Percentiles rank a stretch among this genome's conserved stretches.
phyloP scores from a whole-genome alignment of 2,797 vertebrate genomes.

The Tokudaia tokunoshimensis region DNA sequence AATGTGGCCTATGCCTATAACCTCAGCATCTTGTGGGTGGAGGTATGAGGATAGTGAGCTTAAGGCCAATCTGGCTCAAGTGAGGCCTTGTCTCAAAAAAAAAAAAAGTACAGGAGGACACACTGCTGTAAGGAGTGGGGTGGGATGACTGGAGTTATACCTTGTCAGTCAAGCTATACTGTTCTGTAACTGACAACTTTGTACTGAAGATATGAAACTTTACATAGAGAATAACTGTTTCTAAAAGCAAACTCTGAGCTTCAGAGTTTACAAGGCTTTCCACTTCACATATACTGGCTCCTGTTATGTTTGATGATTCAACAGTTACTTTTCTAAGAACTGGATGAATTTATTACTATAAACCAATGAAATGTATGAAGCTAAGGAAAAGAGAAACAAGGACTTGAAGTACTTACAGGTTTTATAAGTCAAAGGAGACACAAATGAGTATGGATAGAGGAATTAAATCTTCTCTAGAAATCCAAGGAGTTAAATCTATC shows the following conservation, averaged over 20 bases:
- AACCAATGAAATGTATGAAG: slow-evolving; percentile 4
- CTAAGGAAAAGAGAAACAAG: background rate
- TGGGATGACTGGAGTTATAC: background rate
- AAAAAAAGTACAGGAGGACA: background rate
- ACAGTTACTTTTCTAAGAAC: background rate
- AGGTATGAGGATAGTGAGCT: background rate
- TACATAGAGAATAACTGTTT: background rate
- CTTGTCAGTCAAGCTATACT: background rate
- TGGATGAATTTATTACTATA: slow-evolving; percentile 10
- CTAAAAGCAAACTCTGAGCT: slow-evolving; percentile 13
- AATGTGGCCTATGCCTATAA: background rate
- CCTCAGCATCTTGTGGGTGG: background rate
- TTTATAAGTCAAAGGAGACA: slow-evolving; percentile 2
- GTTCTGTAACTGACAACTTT: background rate
- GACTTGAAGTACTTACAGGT: slow-evolving; percentile 44
- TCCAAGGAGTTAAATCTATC: background rate
- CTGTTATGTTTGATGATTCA: background rate
- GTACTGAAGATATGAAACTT: background rate
- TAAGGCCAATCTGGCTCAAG: background rate
- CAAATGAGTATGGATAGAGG: background rate
- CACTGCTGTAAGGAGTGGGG: background rate
- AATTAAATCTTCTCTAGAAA: background rate
- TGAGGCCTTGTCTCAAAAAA: background rate
- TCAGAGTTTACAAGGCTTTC: background rate
- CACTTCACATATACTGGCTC: background rate